Base-by-base conservation (phyloP, 1,140 invertebrate species). In the Pinna nobilis region DNA sequence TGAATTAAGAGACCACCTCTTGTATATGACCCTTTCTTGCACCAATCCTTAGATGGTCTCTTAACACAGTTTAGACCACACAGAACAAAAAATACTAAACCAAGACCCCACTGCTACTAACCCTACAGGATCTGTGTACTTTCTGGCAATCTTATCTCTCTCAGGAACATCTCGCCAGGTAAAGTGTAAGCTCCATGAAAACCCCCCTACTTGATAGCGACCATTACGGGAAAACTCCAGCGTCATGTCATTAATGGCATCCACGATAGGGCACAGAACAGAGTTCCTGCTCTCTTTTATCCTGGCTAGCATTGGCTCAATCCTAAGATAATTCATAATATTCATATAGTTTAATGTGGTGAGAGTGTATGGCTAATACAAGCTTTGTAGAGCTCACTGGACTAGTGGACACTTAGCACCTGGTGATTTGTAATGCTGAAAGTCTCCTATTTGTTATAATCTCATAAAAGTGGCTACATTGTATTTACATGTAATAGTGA, bases 131-230 rank as follows among this genome's bases (percentile, higher is more conserved):
- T 84, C 82, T 68, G 80, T 83, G 65, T 82, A 83, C 51, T 94
- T 94, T 70, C 97, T 91, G 49, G 96, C 91, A 37, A 94, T 92
- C 93, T 97, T 95, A 90, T 98, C 96, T 81, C 95, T 91, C 86
- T 96, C 94, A 0, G 97, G 95, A 23, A 98, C 96, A 78, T 96
- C 92, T 88, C 97, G 96, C 96, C 96, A 92, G 1, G 91, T 89
- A 84, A 98, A 99, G 84, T 97, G 96, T 0, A 98, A 87, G 69
- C 96, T 94, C 97, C 97, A 98, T 84, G 97, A 97, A 84, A 99
- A 97, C 0, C 95, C 97, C 1, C 97, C 97, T 28, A 84, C 82
- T 33, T 83, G 67, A 25, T 86, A 84, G 20, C 84, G 82, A 5
- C 84, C 84, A 84, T 93, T 92, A 66, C 92, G 92, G 82, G 91